Percentiles rank a stretch among this genome's conserved stretches.
These are phyloP conservation scores for Oreortyx pictus DNA, from an alignment of 2,797 vertebrate species.

Conservation along the genomic window DNA sequence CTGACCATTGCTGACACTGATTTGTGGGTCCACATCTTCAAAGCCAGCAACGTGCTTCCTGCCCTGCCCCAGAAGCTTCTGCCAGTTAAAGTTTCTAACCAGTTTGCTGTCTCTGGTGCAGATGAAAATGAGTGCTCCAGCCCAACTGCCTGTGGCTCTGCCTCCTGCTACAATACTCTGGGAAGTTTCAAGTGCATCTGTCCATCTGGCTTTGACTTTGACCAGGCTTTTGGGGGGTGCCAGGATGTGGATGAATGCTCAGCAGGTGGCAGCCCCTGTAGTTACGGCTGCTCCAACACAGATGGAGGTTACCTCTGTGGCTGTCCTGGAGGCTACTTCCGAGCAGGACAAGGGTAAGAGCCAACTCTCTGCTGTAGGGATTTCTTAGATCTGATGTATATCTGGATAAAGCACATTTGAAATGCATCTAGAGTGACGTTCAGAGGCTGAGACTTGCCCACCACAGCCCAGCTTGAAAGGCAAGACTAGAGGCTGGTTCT, in stretches of 20 bases:
- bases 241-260: constrained; percentile 87
- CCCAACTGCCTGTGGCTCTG: constrained; percentile 79
- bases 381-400: background rate
- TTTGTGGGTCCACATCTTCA: background rate
- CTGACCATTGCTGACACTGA: background rate
- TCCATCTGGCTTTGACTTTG: constrained; percentile 86
- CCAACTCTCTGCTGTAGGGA: background rate
- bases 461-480: background rate
- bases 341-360: constrained; percentile 92
- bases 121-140: constrained; percentile 87
- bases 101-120: constrained; percentile 18
- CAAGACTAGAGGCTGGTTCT: background rate
- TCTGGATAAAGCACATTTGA: background rate
- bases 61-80: background rate
- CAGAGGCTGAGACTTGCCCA: background rate
- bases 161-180: constrained; percentile 88
- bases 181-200: constrained; percentile 88
- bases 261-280: constrained; percentile 80
- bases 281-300: constrained; percentile 87
- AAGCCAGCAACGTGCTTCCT: background rate
- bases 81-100: accelerated
- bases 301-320: constrained; percentile 87
- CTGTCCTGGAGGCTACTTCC: constrained; percentile 89
- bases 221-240: constrained; percentile 81
- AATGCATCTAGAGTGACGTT: background rate